Conservation (phyloP, 2,888 invertebrate genomes). For the Lasius platythorax region DNA sequence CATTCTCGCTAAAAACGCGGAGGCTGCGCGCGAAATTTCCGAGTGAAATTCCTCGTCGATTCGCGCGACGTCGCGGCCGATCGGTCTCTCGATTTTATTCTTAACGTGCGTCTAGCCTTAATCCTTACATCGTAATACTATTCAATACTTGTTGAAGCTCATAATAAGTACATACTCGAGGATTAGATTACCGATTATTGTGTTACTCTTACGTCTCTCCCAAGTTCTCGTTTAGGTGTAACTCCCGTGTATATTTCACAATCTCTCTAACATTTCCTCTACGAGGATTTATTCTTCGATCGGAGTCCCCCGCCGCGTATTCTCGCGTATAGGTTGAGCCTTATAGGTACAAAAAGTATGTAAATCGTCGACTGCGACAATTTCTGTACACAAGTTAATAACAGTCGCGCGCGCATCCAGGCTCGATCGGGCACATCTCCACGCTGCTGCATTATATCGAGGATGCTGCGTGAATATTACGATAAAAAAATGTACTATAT, state of each 20-base stretch:
- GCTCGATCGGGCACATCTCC: conserved; percentile 26
- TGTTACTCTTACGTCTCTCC: conserved; percentile 74
- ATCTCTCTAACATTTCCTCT: conserved; percentile 13
- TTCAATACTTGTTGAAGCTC: conserved; percentile 85
- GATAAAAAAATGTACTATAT: conserved; percentile 71
- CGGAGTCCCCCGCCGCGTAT: conserved; percentile 51
- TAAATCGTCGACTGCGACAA: conserved; percentile 78
- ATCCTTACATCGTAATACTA: conserved; percentile 81
- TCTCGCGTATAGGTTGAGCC: conserved; percentile 71
- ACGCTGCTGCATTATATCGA: conserved; percentile 22
- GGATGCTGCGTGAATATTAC: conserved; percentile 9
- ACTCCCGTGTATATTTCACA: not conserved
- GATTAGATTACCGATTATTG: conserved; percentile 80
- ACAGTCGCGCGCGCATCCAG: conserved; percentile 46
- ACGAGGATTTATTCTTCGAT: conserved; percentile 41
- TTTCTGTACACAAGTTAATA: conserved; percentile 72
- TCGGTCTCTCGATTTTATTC: conserved; percentile 33
- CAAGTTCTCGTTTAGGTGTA: conserved; percentile 54
- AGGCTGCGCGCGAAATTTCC: not conserved
- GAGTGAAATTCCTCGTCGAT: conserved; percentile 18
- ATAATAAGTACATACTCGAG: conserved; percentile 84
- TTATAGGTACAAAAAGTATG: conserved; percentile 79
- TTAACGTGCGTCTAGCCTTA: conserved; percentile 63
- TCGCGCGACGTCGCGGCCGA: conserved; percentile 35
- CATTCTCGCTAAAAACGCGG: not conserved